phyloP scores from a whole-genome alignment of 2,888 invertebrate species.

The Hesperia comma region DNA sequence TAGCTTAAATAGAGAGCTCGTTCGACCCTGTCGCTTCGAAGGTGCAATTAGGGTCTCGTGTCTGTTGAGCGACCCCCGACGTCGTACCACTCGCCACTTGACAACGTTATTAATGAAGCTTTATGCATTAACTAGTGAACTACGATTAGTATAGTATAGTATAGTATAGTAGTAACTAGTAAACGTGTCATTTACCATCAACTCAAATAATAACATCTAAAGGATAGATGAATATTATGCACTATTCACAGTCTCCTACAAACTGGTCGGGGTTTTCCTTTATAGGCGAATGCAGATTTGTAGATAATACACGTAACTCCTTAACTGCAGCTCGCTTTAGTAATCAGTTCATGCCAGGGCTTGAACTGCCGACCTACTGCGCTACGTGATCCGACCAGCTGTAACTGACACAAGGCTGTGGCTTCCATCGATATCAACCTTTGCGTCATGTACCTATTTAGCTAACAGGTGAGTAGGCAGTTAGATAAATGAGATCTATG shows the following conservation, averaged over 20 bases:
- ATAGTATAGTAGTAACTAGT: too few species aligned
- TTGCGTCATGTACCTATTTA: too few species aligned
- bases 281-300: conserved; percentile 11
- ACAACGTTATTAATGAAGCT: conserved; percentile 5
- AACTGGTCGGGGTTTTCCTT: conserved; percentile 13
- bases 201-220: too few species aligned
- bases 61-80: not conserved
- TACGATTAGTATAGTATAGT: too few species aligned
- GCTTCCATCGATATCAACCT: not conserved
- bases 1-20: too few species aligned
- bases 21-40: too few species aligned
- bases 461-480: too few species aligned
- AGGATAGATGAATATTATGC: too few species aligned
- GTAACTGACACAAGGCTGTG: conserved; percentile 11
- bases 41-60: not conserved
- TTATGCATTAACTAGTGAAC: too few species aligned
- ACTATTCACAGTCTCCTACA: not conserved
- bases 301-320: conserved; percentile 22
- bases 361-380: conserved; percentile 20
- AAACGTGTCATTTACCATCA: too few species aligned
- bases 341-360: conserved; percentile 16
- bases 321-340: conserved; percentile 14
- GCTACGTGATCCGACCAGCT: conserved; percentile 1
- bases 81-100: not conserved
- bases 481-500: too few species aligned